phyloP scores from a whole-genome alignment of 1,140 invertebrate genomes.

The Cardiocondyla obscurior region DNA sequence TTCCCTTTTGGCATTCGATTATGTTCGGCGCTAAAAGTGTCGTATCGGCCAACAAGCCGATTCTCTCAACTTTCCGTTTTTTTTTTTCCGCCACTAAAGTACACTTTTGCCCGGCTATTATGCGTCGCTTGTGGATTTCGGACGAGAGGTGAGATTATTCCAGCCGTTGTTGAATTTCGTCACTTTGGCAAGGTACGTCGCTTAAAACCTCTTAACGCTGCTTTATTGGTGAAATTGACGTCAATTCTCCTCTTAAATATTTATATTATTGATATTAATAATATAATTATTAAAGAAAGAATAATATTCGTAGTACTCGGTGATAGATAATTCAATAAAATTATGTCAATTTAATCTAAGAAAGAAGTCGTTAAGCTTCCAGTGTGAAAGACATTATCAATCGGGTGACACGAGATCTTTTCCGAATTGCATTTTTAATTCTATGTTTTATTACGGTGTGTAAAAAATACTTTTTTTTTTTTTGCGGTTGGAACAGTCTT shows the following conservation, averaged over 20 bases:
- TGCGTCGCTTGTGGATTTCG: conserved; percentile 1
- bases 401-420: neutral
- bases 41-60: neutral
- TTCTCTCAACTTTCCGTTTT: neutral
- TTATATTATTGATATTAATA: neutral
- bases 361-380: neutral
- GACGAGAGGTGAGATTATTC: conserved; percentile 18
- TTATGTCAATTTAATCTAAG: neutral
- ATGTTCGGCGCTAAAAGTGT: neutral
- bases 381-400: neutral
- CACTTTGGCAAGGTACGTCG: neutral
- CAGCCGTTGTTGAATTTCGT: neutral
- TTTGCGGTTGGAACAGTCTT: conserved; percentile 3
- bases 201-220: neutral
- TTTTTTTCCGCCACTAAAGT: neutral
- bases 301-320: neutral
- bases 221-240: neutral
- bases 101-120: neutral
- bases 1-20: conserved; percentile 19
- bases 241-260: neutral
- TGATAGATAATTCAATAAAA: neutral
- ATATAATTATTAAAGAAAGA: neutral
- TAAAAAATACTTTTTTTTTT: too few relatives aligned
- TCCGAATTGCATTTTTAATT: conserved; percentile 25
- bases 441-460: neutral